A percentile compares a stretch with the other conserved stretches of the same genome.
Evolutionary conservation across 1,140 invertebrate genomes (phyloP).

Genomic region (Pinna nobilis): DNA sequence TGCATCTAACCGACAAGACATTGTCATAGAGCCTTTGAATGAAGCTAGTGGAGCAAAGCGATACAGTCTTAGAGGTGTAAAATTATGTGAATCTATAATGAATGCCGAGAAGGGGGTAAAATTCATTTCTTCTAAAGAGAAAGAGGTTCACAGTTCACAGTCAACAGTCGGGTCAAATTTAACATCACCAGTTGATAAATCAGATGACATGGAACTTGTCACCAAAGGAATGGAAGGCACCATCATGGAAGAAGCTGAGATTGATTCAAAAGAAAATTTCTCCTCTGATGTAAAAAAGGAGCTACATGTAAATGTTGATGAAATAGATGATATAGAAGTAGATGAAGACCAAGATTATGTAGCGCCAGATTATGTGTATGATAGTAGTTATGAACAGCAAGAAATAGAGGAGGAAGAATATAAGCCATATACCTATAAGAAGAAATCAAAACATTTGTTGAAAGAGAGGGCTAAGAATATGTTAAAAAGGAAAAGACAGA

Average conservation of each 20-base stretch:
- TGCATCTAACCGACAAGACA: no score
- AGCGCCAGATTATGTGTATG: no score
- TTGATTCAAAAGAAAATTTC: neutral
- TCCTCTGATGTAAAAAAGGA: neutral
- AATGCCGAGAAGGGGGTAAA: slow-evolving; percentile 35
- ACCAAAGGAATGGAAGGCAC: neutral
- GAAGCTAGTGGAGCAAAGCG: no score
- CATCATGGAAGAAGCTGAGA: neutral
- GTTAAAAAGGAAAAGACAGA: slow-evolving; percentile 27
- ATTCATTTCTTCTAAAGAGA: no score
- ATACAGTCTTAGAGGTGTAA: slow-evolving; percentile 49
- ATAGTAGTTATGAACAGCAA: slow-evolving; percentile 24
- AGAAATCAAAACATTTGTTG: slow-evolving; percentile 6
- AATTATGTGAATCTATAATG: slow-evolving; percentile 48
- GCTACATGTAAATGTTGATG: slow-evolving; percentile 1
- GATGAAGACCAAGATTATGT: slow-evolving; percentile 17
- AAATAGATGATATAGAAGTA: neutral
- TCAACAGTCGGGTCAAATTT: neutral
- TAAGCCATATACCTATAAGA: slow-evolving; percentile 3
- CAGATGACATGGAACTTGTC: neutral
- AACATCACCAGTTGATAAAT: neutral
- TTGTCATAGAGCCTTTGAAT: no score
- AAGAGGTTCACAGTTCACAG: neutral
- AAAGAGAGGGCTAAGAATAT: slow-evolving; percentile 19
- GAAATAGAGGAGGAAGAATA: slow-evolving; percentile 30